These are phyloP conservation scores for Urechis unicinctus DNA, from an alignment of 2,888 invertebrate genomes.

Conservation along the genomic window DNA sequence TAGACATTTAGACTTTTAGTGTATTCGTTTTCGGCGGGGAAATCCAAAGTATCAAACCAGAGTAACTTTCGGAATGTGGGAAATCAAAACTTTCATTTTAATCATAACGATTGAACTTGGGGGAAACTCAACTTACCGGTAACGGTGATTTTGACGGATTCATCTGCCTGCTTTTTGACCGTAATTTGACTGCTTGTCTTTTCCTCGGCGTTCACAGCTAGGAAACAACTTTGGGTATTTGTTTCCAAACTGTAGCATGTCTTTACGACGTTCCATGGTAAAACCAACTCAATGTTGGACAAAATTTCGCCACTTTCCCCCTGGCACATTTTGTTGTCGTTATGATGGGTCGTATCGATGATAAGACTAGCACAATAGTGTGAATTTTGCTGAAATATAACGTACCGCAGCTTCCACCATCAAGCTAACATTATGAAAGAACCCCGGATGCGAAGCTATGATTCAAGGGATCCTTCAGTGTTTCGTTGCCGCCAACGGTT, in stretches of 20 bases:
- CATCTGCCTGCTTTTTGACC: constrained; percentile 10
- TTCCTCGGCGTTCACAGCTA: constrained; percentile 11
- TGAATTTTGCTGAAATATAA: too few relatives aligned
- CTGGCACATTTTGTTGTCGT: constrained; percentile 3
- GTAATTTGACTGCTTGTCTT: constrained; percentile 16
- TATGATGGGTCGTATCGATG: background rate
- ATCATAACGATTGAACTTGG: background rate
- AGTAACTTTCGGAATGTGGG: too few relatives aligned
- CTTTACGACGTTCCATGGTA: constrained; percentile 15
- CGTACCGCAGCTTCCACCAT: too few relatives aligned
- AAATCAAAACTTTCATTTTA: too few relatives aligned
- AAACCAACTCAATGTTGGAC: constrained; percentile 14
- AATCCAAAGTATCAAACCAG: too few relatives aligned
- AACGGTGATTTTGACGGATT: constrained; percentile 12
- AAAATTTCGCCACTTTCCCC: constrained; percentile 6
- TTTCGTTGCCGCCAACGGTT: too few relatives aligned
- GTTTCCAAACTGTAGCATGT: constrained; percentile 15
- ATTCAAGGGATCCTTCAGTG: too few relatives aligned
- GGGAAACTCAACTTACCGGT: constrained; percentile 9
- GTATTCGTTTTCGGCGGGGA: too few relatives aligned
- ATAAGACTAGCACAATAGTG: background rate
- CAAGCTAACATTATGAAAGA: too few relatives aligned
- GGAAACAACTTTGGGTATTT: constrained; percentile 7
- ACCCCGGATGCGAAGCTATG: too few relatives aligned
- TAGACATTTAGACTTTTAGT: too few relatives aligned